These are phyloP conservation scores for Knipowitschia caucasica DNA, from an alignment of 2,797 vertebrate species.

Conservation along the genomic window DNA sequence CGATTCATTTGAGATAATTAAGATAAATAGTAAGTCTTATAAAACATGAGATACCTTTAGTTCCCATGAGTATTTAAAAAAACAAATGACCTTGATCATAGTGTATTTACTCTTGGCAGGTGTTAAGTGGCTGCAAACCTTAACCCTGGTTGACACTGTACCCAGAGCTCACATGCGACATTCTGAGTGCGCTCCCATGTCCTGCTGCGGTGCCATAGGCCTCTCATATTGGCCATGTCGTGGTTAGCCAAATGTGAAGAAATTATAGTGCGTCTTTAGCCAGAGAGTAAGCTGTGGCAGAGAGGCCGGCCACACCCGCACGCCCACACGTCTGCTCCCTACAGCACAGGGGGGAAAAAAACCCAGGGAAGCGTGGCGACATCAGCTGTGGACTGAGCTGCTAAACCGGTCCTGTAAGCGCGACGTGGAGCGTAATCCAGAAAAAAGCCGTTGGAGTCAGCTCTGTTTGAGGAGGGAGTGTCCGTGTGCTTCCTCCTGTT, in stretches of 20 bases:
- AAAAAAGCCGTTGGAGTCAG: slow-evolving; percentile 62
- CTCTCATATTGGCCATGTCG: slow-evolving; percentile 72
- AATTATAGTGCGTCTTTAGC: slow-evolving; percentile 68
- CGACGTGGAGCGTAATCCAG: slow-evolving; percentile 32
- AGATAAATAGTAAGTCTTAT: too few species aligned
- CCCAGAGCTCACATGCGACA: slow-evolving; percentile 23
- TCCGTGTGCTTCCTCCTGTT: slow-evolving; percentile 52
- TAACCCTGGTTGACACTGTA: slow-evolving; percentile 42
- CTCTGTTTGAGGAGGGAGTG: slow-evolving; percentile 42
- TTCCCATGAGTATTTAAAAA: not conserved
- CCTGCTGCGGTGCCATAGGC: slow-evolving; percentile 48
- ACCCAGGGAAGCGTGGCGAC: slow-evolving; percentile 38
- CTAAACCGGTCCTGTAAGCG: slow-evolving; percentile 51
- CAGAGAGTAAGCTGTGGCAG: slow-evolving; percentile 68
- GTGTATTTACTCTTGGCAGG: not conserved
- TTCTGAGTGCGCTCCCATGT: slow-evolving; percentile 24
- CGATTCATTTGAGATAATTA: too few species aligned
- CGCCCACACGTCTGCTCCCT: slow-evolving; percentile 63
- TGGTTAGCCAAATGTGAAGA: slow-evolving; percentile 69
- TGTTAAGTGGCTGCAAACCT: slow-evolving; percentile 47
- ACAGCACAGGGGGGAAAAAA: slow-evolving; percentile 2
- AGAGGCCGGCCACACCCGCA: slow-evolving; percentile 52
- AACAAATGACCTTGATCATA: not conserved
- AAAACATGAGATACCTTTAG: too few species aligned
- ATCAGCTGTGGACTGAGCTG: slow-evolving; percentile 54